Evolutionary conservation across 2,113 vertebrate genomes (phyloP).

Genomic region (Poicephalus meyeri): DNA sequence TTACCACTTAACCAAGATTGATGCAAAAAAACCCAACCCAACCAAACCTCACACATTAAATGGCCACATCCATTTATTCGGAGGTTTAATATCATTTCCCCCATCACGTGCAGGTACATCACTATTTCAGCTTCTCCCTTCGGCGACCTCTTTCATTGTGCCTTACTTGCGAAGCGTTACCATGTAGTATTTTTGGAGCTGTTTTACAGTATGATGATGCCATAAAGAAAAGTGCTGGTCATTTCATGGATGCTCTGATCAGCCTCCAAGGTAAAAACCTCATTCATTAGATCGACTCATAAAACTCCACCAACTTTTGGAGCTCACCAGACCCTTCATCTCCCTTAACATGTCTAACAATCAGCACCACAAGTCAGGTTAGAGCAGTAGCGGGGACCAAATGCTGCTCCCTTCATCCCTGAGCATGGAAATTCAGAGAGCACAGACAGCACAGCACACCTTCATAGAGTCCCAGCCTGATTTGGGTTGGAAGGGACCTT

Average conservation of each 20-base stretch:
- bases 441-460: fast-evolving
- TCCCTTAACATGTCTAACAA: fast-evolving
- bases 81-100: neutral
- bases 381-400: neutral
- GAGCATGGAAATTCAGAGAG: neutral
- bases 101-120: neutral
- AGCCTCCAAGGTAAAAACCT: neutral
- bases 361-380: fast-evolving
- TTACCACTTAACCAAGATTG: neutral
- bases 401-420: neutral
- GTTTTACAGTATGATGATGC: neutral
- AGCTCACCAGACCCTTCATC: neutral
- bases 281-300: neutral
- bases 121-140: neutral
- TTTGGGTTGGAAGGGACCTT: neutral
- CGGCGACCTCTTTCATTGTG: neutral
- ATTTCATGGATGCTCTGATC: fast-evolving
- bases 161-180: neutral
- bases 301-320: neutral
- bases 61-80: neutral
- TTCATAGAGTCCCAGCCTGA: neutral
- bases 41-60: neutral
- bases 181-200: neutral
- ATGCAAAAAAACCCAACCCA: fast-evolving
- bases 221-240: neutral